These are phyloP conservation scores for Plemyria rubiginata DNA, from an alignment of 2,888 invertebrate species.

Conservation along the genomic window DNA sequence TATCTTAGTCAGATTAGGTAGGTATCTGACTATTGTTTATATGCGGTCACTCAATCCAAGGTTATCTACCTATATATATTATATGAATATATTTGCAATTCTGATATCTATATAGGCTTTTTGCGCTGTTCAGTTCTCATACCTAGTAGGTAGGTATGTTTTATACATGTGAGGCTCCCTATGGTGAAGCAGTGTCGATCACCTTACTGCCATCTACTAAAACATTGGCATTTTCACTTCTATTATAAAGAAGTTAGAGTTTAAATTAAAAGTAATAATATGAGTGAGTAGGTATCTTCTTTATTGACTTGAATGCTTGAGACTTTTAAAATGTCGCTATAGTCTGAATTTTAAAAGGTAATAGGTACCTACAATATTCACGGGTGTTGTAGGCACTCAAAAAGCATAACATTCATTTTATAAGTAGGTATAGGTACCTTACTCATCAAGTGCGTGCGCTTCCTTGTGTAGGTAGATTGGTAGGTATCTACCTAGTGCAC, in stretches of 20 bases:
- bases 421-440: neutral
- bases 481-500: neutral
- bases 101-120: constrained; percentile 72
- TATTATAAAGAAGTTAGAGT: too few species aligned
- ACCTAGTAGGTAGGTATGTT: too few species aligned
- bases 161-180: constrained; percentile 70
- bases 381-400: constrained; percentile 7
- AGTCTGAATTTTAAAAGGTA: constrained; percentile 39
- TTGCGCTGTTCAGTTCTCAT: constrained; percentile 63
- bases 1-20: constrained; percentile 16
- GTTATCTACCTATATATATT: too few species aligned
- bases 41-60: constrained; percentile 70
- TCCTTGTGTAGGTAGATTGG: neutral
- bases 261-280: constrained; percentile 25
- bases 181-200: constrained; percentile 66
- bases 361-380: constrained; percentile 19
- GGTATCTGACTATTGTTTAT: too few species aligned
- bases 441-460: neutral
- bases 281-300: too few species aligned
- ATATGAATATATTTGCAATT: constrained; percentile 72
- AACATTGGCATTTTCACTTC: constrained; percentile 43
- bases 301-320: constrained; percentile 23
- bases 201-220: constrained; percentile 55
- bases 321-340: constrained; percentile 34
- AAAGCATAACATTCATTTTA: neutral